Conservation (phyloP, 2,888 invertebrate species). For the Trissoscelio sp. region DNA sequence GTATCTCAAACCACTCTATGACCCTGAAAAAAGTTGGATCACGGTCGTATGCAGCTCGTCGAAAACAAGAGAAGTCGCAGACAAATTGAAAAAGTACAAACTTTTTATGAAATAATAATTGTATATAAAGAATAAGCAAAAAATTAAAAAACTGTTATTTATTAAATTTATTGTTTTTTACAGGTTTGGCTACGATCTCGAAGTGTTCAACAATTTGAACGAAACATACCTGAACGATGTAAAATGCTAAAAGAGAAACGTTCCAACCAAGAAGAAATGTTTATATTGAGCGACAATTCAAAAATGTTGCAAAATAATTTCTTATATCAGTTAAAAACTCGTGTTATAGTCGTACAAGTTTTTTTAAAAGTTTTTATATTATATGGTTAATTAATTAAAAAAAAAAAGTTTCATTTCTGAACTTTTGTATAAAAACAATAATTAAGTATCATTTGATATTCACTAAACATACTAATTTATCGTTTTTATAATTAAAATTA, state of each 20-base stretch:
- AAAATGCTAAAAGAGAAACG: conserved; percentile 22
- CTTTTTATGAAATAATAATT: background rate
- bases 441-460: too few relatives aligned
- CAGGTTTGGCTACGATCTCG: conserved; percentile 86
- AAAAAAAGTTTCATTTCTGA: too few relatives aligned
- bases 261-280: background rate
- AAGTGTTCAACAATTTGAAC: conserved; percentile 86
- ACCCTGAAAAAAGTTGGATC: conserved; percentile 86
- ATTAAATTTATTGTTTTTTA: too few relatives aligned
- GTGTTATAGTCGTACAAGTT: conserved; percentile 3
- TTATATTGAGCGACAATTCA: background rate
- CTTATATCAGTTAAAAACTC: conserved; percentile 7
- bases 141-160: too few relatives aligned
- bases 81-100: conserved; percentile 88
- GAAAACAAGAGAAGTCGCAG: conserved; percentile 88
- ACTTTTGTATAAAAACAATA: too few relatives aligned
- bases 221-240: conserved; percentile 86
- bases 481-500: too few relatives aligned
- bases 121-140: background rate
- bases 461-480: too few relatives aligned
- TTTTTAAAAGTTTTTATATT: background rate
- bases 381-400: too few relatives aligned
- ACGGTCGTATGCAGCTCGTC: conserved; percentile 91
- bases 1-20: conserved; percentile 89
- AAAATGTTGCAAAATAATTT: conserved; percentile 2